Conservation (phyloP, 1,140 invertebrate species). For the Zaprionus ornatus region DNA sequence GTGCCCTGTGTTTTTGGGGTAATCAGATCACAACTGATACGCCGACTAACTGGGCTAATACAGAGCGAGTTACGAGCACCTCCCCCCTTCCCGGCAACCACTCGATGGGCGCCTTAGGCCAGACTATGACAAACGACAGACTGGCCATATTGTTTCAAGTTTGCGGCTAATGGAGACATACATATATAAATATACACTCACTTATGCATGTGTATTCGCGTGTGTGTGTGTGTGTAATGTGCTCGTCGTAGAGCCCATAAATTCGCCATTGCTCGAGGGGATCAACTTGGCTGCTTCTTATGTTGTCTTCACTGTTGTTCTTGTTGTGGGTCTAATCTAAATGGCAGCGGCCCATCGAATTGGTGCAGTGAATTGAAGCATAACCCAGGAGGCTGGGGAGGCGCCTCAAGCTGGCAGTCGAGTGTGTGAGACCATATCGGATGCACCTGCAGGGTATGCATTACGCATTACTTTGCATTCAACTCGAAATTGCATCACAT, state of each 20-base stretch:
- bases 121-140: conserved; percentile 21
- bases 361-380: conserved; percentile 8
- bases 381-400: neutral
- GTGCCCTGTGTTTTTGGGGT: conserved; percentile 35
- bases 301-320: neutral
- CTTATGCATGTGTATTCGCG: conserved; percentile 1
- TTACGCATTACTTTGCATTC: conserved; percentile 18
- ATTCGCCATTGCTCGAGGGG: conserved; percentile 23
- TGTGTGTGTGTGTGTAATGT: neutral
- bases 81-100: neutral
- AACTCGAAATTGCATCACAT: conserved; percentile 41
- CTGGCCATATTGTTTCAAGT: conserved; percentile 44
- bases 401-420: neutral
- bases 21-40: conserved; percentile 66
- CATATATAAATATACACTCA: conserved; percentile 2
- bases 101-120: conserved; percentile 21
- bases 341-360: conserved; percentile 17
- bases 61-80: conserved; percentile 35
- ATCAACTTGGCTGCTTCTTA: neutral
- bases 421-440: conserved; percentile 16
- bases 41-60: conserved; percentile 40
- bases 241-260: conserved; percentile 14
- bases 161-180: conserved; percentile 29
- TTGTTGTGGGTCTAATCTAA: conserved; percentile 21
- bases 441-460: conserved; percentile 17